These are phyloP conservation scores for Gryon sp. DNA, from an alignment of 1,140 invertebrate genomes.

Conservation along the genomic window DNA sequence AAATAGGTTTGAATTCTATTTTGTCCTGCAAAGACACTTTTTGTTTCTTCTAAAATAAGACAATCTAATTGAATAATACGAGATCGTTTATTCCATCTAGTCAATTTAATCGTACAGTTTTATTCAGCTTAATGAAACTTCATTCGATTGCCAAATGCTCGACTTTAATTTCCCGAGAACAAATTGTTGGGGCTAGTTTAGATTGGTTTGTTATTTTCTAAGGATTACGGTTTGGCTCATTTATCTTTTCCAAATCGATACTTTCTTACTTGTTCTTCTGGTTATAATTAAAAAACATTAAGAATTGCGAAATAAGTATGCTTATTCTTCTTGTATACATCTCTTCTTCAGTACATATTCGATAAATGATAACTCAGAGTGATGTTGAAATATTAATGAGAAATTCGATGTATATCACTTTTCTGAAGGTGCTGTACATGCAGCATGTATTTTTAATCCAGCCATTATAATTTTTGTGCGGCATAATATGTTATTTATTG, in stretches of 20 bases:
- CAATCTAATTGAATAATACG: constrained; percentile 61
- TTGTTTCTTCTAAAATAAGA: constrained; percentile 10
- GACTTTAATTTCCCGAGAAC: constrained; percentile 63
- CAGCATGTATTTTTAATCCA: constrained; percentile 38
- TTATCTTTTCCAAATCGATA: constrained; percentile 27
- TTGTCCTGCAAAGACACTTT: constrained; percentile 1
- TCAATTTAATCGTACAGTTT: constrained; percentile 56
- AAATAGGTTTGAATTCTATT: neutral
- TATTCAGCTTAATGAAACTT: constrained; percentile 62
- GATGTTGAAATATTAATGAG: constrained; percentile 7
- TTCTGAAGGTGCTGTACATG: neutral
- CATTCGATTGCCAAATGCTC: constrained; percentile 38
- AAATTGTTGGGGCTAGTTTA: constrained; percentile 47
- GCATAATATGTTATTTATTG: constrained; percentile 60
- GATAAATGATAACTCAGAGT: neutral
- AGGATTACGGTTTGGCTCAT: constrained; percentile 25
- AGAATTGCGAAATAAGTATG: neutral
- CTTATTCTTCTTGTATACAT: too few relatives aligned
- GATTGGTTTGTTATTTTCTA: constrained; percentile 41
- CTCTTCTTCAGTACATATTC: too few relatives aligned
- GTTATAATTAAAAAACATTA: constrained; percentile 1
- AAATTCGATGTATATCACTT: neutral
- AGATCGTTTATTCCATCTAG: constrained; percentile 58
- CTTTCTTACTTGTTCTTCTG: too few relatives aligned
- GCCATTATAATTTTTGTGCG: constrained; percentile 35